These are phyloP conservation scores for Palythoa grandis DNA, from an alignment of 92 coral and sea anemone species.

Conservation along the genomic window DNA sequence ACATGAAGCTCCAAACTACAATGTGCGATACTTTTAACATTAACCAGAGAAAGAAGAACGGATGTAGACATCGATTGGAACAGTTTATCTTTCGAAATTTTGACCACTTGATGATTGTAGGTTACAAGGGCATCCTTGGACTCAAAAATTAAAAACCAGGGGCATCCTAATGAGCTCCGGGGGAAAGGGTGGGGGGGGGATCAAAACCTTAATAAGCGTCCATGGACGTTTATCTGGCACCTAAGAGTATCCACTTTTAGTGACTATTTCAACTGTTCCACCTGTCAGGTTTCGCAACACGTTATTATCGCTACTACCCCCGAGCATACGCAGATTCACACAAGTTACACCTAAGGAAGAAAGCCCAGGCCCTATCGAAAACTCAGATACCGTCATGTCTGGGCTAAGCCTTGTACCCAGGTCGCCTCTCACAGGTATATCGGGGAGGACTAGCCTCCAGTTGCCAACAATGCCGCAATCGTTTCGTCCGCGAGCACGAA, in stretches of 20 bases:
- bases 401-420: slow-evolving; percentile 28
- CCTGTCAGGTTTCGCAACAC: slow-evolving; percentile 18
- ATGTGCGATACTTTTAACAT: no score
- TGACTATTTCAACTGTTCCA: not conserved
- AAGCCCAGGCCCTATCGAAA: not conserved
- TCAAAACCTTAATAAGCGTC: no score
- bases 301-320: not conserved
- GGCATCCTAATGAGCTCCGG: no score
- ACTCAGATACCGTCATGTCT: not conserved
- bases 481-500: slow-evolving; percentile 20
- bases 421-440: slow-evolving; percentile 23
- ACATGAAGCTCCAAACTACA: no score
- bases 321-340: slow-evolving; percentile 2
- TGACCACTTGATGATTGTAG: no score
- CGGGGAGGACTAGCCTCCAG: slow-evolving; percentile 22
- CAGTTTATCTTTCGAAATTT: no score
- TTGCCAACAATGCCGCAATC: slow-evolving; percentile 2
- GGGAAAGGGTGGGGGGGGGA: no score
- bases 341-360: slow-evolving; percentile 1
- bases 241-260: not conserved
- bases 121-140: no score
- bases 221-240: no score
- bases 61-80: no score
- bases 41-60: no score
- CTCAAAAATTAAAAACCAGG: no score